A percentile compares a stretch with the other conserved stretches of the same genome.
phyloP scores from a whole-genome alignment of 2,113 vertebrate genomes.

The Azemiops feae region DNA sequence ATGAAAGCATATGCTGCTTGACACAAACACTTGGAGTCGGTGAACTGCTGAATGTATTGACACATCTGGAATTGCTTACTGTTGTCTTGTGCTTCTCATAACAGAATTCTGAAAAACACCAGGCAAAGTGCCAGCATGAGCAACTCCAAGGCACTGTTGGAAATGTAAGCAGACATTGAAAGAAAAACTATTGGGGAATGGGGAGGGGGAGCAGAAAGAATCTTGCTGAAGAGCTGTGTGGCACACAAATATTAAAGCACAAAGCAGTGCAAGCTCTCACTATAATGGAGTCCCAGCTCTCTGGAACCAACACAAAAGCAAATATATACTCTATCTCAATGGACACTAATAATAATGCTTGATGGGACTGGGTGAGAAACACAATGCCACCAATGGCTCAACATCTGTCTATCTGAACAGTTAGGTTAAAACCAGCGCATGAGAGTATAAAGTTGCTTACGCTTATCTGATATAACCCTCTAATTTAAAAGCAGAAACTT shows the following conservation, averaged over 20 bases:
- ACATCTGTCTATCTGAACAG: not conserved
- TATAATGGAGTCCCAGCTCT: not conserved
- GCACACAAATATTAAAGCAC: not conserved
- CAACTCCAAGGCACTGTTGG: not conserved
- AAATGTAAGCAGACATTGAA: not conserved
- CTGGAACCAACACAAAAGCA: not conserved
- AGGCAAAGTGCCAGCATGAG: not conserved
- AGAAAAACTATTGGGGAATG: not conserved
- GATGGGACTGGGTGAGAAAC: not conserved
- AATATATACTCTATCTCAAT: not conserved
- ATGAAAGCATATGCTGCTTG: not conserved
- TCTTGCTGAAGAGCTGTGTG: not conserved
- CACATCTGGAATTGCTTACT: not conserved
- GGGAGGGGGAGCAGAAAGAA: too few species aligned
- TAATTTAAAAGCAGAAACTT: not conserved
- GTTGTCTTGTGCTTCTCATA: not conserved
- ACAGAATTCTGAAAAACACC: constrained; percentile 9
- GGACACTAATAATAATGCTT: not conserved
- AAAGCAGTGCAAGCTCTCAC: not conserved
- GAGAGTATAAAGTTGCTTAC: not conserved
- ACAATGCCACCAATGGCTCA: not conserved
- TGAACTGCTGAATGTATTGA: not conserved
- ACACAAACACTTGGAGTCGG: not conserved
- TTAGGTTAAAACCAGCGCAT: not conserved
- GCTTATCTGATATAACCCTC: not conserved